A percentile compares a stretch with the other conserved stretches of the same genome.
Conservation (phyloP, 2,113 vertebrate species). For the Mobula hypostoma region DNA sequence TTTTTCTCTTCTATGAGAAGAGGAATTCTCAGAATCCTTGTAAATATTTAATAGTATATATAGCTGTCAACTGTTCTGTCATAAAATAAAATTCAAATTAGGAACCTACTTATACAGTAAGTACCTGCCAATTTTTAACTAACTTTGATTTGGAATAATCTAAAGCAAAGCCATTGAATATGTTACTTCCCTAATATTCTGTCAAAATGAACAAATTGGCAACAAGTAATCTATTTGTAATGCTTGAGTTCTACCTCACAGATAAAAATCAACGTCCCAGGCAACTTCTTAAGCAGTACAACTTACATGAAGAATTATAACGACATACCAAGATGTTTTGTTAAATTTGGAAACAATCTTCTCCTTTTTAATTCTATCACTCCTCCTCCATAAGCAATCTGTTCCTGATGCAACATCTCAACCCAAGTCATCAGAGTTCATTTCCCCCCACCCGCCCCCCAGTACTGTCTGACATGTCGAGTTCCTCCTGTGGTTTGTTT, state of each 20-base stretch:
- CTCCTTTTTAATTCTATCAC: background rate
- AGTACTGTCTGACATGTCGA: too few relatives aligned
- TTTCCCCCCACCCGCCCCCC: too few relatives aligned
- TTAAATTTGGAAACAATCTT: background rate
- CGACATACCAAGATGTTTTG: background rate
- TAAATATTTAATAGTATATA: background rate
- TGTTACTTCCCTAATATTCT: background rate
- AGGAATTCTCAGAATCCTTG: background rate
- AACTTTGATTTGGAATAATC: background rate
- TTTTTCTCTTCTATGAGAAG: background rate
- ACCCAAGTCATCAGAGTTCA: too few relatives aligned
- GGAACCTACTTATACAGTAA: background rate
- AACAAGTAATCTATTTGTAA: background rate
- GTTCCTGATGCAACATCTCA: background rate
- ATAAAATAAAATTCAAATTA: background rate
- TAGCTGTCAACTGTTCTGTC: background rate
- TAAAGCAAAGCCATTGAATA: background rate
- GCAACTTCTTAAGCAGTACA: background rate
- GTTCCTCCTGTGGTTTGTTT: too few relatives aligned
- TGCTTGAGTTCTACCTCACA: background rate
- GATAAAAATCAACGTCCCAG: background rate
- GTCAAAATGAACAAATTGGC: background rate
- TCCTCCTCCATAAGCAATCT: background rate
- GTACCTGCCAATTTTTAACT: background rate
- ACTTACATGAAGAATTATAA: background rate